These are phyloP conservation scores for Spea bombifrons DNA, from an alignment of 2,113 vertebrate species.

Conservation along the genomic window DNA sequence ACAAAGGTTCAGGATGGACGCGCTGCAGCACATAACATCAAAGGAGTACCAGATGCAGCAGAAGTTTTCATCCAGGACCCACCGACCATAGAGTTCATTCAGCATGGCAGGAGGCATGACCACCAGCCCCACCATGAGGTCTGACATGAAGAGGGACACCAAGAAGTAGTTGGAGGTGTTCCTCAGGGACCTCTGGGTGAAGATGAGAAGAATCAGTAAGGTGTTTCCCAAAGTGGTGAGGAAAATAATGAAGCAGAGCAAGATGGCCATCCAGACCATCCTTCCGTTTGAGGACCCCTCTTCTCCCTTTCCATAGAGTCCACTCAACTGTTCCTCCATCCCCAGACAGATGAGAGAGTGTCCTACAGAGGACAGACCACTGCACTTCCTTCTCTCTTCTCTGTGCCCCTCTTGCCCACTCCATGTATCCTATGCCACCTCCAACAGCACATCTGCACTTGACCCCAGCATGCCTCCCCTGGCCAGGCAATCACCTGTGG, in stretches of 20 bases:
- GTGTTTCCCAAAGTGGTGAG: slow-evolving; percentile 81
- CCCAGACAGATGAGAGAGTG: not conserved
- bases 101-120: slow-evolving; percentile 97
- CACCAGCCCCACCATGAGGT: slow-evolving; percentile 94
- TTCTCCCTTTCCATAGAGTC: slow-evolving; percentile 16
- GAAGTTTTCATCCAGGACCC: slow-evolving; percentile 81
- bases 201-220: slow-evolving; percentile 83
- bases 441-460: not conserved
- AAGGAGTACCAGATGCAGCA: slow-evolving; percentile 93
- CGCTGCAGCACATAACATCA: slow-evolving; percentile 96
- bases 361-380: slow-evolving; percentile 33
- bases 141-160: slow-evolving; percentile 92
- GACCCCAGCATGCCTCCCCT: not conserved
- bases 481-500: no score
- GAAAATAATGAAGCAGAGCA: slow-evolving; percentile 83
- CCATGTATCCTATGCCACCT: not conserved
- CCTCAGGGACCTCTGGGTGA: slow-evolving; percentile 84
- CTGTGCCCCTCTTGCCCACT: not conserved
- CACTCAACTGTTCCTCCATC: slow-evolving; percentile 54
- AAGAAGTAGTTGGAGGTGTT: slow-evolving; percentile 96
- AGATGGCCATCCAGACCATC: slow-evolving; percentile 77
- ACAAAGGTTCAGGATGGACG: slow-evolving; percentile 96
- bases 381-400: not conserved
- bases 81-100: slow-evolving; percentile 85
- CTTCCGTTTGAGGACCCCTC: slow-evolving; percentile 52